Evolutionary conservation across 2,888 invertebrate species (phyloP).

Genomic region (Scelioninae gen. 1): DNA sequence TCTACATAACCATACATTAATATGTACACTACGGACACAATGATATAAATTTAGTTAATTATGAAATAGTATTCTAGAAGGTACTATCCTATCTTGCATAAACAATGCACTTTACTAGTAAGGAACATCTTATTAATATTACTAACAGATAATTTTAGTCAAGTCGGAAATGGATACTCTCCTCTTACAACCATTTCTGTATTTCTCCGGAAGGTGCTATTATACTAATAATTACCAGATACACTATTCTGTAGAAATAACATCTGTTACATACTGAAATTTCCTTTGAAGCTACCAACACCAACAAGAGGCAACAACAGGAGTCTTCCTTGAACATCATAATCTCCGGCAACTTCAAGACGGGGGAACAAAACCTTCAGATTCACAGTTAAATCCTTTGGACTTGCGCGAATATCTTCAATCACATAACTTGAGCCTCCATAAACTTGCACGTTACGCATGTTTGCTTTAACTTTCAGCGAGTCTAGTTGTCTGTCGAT

Average conservation of each 20-base stretch:
- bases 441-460: conserved; percentile 88
- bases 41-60: neutral
- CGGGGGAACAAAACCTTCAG: conserved; percentile 84
- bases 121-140: conserved; percentile 19
- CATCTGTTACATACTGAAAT: conserved; percentile 85
- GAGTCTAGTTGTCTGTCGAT: conserved; percentile 90
- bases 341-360: conserved; percentile 85
- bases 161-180: conserved; percentile 1
- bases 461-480: conserved; percentile 88
- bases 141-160: conserved; percentile 19
- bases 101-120: conserved; percentile 15
- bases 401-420: conserved; percentile 85
- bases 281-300: conserved; percentile 85
- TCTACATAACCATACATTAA: no score
- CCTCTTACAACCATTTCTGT: neutral
- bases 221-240: conserved; percentile 17
- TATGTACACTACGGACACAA: neutral
- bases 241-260: conserved; percentile 21
- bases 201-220: conserved; percentile 11
- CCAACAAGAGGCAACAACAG: conserved; percentile 85
- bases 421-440: conserved; percentile 89
- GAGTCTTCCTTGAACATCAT: conserved; percentile 85
- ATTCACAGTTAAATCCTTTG: conserved; percentile 83
- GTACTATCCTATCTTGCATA: neutral
- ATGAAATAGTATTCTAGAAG: neutral